These are phyloP conservation scores for Andrena dorsata DNA, from an alignment of 2,888 invertebrate species.

Conservation along the genomic window DNA sequence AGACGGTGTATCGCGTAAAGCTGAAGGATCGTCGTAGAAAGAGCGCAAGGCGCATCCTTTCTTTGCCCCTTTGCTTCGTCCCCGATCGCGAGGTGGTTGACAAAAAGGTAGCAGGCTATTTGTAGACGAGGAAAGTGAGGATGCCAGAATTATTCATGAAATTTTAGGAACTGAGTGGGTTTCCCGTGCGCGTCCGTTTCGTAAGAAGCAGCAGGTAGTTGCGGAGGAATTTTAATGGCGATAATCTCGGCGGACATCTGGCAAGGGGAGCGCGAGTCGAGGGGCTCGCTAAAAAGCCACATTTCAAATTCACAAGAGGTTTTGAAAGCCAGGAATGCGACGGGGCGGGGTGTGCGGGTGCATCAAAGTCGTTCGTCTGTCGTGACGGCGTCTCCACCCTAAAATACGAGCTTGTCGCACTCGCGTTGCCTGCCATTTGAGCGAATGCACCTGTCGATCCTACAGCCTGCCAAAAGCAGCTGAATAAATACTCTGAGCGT, in stretches of 20 bases:
- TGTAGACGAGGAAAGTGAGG: not conserved
- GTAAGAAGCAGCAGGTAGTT: conserved; percentile 51
- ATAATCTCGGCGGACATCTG: conserved; percentile 22
- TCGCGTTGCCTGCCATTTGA: not conserved
- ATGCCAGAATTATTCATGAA: conserved; percentile 32
- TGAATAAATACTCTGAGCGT: not conserved
- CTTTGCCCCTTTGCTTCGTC: not conserved
- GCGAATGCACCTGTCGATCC: not conserved
- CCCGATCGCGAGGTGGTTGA: not conserved
- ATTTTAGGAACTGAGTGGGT: not conserved
- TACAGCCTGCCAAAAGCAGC: not conserved
- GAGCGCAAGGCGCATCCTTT: not conserved
- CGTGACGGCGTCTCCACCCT: not conserved
- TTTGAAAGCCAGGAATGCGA: conserved; percentile 25
- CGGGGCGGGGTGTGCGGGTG: no score
- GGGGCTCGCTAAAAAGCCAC: conserved; percentile 33
- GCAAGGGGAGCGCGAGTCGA: not conserved
- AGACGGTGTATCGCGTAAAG: no score
- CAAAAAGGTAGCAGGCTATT: not conserved
- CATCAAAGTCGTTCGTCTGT: conserved; percentile 5
- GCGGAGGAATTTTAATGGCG: conserved; percentile 47
- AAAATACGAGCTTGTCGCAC: conserved; percentile 6
- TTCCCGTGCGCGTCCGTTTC: conserved; percentile 7
- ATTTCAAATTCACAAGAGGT: conserved; percentile 6
- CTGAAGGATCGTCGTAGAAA: not conserved